These are phyloP conservation scores for Polydrusus tereticollis DNA, from an alignment of 2,888 invertebrate genomes.

Conservation along the genomic window DNA sequence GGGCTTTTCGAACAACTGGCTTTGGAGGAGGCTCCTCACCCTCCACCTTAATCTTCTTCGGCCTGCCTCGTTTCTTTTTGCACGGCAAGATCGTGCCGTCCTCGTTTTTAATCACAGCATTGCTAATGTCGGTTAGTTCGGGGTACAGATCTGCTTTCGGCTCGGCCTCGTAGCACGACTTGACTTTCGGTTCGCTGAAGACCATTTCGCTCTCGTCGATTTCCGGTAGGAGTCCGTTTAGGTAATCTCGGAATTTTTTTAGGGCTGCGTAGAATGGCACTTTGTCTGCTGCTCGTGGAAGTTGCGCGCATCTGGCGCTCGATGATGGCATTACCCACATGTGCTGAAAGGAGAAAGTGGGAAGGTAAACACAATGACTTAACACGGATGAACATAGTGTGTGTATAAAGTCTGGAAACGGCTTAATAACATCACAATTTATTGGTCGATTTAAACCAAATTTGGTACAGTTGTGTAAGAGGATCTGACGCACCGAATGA, in stretches of 20 bases:
- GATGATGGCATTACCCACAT: slow-evolving; percentile 99
- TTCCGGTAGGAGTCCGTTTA: slow-evolving; percentile 87
- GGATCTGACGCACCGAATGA: too few relatives aligned
- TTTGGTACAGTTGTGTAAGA: too few relatives aligned
- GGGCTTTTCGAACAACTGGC: slow-evolving; percentile 67
- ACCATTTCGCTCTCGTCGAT: slow-evolving; percentile 90
- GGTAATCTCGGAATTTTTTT: slow-evolving; percentile 94
- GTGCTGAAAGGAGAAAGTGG: slow-evolving; percentile 74
- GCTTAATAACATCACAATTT: too few relatives aligned
- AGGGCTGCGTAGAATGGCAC: slow-evolving; percentile 97
- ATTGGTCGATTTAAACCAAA: too few relatives aligned
- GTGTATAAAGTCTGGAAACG: too few relatives aligned
- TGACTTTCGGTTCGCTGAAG: slow-evolving; percentile 80
- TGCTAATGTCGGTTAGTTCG: slow-evolving; percentile 68
- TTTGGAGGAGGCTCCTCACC: slow-evolving; percentile 74
- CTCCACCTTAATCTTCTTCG: slow-evolving; percentile 85
- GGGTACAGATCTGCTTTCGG: slow-evolving; percentile 66
- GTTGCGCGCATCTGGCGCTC: slow-evolving; percentile 95
- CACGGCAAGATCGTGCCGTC: slow-evolving; percentile 78
- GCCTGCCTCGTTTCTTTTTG: slow-evolving; percentile 91
- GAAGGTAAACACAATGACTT: neutral
- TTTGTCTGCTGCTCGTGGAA: slow-evolving; percentile 98
- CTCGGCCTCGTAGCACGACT: slow-evolving; percentile 74
- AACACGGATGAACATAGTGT: neutral
- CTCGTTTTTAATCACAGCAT: slow-evolving; percentile 70